A percentile compares a stretch with the other conserved stretches of the same genome.
phyloP scores from a whole-genome alignment of 2,113 vertebrate genomes.

The human (Homo sapiens) region DNA sequence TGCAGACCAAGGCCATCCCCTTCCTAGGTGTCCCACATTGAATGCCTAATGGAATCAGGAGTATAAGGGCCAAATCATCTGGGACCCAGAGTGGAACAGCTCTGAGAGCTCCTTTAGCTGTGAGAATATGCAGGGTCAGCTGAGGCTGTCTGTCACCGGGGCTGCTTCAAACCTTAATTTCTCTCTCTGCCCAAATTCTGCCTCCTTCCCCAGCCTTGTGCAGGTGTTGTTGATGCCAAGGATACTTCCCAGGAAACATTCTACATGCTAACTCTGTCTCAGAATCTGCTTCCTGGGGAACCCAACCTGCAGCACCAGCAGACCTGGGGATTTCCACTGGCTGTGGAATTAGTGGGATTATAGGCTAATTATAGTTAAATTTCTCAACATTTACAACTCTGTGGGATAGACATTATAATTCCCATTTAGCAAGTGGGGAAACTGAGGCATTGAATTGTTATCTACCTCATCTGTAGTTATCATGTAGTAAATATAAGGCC shows the following conservation, averaged over 20 bases:
- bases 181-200: background rate
- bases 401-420: background rate
- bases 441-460: background rate
- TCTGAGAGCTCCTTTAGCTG: background rate
- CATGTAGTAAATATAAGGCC: background rate
- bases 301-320: rapidly evolving
- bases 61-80: background rate
- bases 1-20: background rate
- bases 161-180: background rate
- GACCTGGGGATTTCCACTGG: background rate
- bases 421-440: background rate
- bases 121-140: no score
- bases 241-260: no score
- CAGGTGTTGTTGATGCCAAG: background rate
- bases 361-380: background rate
- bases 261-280: background rate
- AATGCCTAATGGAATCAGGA: no score
- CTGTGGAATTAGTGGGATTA: background rate
- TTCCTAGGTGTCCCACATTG: no score
- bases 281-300: background rate
- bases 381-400: background rate
- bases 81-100: no score
- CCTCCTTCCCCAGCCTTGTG: rapidly evolving
- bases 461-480: background rate
- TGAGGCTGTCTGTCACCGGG: background rate